Evolutionary conservation across 2,113 vertebrate species (phyloP).

Genomic region (Ailurus styani): DNA sequence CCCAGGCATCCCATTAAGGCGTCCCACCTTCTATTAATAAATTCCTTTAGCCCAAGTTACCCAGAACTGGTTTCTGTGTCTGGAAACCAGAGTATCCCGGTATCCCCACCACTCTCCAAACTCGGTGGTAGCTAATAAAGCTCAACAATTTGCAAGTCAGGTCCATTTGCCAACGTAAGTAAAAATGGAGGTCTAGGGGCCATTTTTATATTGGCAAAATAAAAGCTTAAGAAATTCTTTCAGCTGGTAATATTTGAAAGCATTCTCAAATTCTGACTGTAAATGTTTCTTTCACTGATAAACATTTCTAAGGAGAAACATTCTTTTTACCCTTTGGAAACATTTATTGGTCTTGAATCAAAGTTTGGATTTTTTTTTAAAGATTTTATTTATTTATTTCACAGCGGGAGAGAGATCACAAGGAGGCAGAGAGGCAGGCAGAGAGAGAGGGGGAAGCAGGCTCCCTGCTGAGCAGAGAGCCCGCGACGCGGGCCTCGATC

Average conservation of each 20-base stretch:
- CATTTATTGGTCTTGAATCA: not conserved
- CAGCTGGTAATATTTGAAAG: not conserved
- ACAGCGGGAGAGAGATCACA: no score
- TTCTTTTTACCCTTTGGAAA: not conserved
- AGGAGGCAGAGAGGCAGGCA: no score
- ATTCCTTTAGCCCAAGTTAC: not conserved
- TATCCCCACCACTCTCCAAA: not conserved
- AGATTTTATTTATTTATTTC: no score
- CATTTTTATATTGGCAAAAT: not conserved
- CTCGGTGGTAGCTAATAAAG: not conserved
- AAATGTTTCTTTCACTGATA: constrained; percentile 4
- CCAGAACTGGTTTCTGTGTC: not conserved
- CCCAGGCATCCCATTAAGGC: not conserved
- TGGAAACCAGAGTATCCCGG: not conserved
- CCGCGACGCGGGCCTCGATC: no score
- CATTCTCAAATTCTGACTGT: not conserved
- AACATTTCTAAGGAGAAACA: not conserved
- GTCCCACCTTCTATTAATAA: not conserved
- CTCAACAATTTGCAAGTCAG: not conserved
- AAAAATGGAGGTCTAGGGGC: not conserved
- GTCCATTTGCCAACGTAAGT: not conserved
- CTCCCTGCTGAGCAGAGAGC: no score
- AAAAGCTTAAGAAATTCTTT: not conserved
- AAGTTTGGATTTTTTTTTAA: not conserved
- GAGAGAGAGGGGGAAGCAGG: no score